Conservation (phyloP, 2,113 vertebrate species). For the Micronycteris hirsuta region DNA sequence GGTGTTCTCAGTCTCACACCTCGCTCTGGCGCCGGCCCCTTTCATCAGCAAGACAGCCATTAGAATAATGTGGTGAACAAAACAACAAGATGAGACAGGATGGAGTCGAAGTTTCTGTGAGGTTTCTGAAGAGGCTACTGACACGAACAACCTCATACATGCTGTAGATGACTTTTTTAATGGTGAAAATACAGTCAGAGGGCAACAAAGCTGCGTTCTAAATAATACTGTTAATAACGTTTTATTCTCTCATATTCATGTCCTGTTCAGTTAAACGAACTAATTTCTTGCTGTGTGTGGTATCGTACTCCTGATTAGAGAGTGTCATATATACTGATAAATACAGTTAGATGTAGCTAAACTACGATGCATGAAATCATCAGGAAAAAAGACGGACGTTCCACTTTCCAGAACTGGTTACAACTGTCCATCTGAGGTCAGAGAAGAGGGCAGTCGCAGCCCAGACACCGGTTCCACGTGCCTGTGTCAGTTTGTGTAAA, state of each 20-base stretch:
- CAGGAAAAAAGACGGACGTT: conserved; percentile 43
- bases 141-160: not conserved
- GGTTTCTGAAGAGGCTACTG: not conserved
- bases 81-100: not conserved
- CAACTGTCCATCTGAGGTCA: conserved; percentile 41
- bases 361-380: conserved; percentile 17
- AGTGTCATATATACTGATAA: not conserved
- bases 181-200: not conserved
- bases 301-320: not conserved
- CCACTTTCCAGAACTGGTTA: conserved; percentile 40
- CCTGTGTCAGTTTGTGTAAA: not conserved
- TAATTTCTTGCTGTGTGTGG: not conserved
- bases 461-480: not conserved
- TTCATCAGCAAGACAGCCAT: conserved; percentile 1
- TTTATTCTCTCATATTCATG: not conserved
- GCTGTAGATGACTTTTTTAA: not conserved
- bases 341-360: not conserved
- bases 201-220: not conserved
- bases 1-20: not conserved
- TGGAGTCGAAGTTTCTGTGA: not conserved
- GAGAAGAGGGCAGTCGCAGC: not conserved
- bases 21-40: not conserved
- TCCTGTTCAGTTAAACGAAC: not conserved
- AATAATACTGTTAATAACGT: not conserved
- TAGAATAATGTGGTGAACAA: not conserved